Conservation (phyloP, 30 jellyfish, hydroid and myxozoan genomes). For the Turritopsis rubra region DNA sequence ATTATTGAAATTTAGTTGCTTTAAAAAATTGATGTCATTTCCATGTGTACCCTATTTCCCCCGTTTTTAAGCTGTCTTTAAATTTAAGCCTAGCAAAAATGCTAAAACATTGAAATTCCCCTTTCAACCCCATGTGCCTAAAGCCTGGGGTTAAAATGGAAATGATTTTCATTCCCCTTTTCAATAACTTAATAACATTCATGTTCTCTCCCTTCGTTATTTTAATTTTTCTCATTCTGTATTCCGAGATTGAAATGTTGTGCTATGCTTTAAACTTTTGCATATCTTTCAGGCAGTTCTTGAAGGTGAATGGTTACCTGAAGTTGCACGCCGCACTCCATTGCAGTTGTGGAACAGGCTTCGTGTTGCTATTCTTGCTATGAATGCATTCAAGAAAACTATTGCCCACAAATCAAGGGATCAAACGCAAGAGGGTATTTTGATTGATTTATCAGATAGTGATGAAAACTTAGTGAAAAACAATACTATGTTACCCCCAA, state of each 20-base stretch:
- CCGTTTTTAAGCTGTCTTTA: too few species aligned
- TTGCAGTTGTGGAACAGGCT: conserved; percentile 63
- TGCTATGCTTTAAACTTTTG: too few species aligned
- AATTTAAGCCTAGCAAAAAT: too few species aligned
- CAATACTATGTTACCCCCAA: neutral
- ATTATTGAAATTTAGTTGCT: neutral
- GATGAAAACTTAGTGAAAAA: conserved; percentile 24
- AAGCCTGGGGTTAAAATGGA: too few species aligned
- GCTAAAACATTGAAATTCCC: too few species aligned
- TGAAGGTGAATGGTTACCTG: conserved; percentile 88
- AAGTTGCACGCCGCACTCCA: conserved; percentile 39
- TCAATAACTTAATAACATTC: too few species aligned
- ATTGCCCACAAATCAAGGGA: conserved; percentile 12
- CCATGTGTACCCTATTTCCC: neutral
- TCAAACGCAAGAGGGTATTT: conserved; percentile 2
- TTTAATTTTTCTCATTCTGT: too few species aligned
- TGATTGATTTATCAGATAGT: conserved; percentile 25
- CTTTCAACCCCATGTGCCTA: too few species aligned
- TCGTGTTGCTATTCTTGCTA: conserved; percentile 49
- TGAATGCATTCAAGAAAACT: conserved; percentile 55
- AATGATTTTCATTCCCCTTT: too few species aligned
- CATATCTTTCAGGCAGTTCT: conserved; percentile 66
- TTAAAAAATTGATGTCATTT: neutral
- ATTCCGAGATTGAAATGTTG: too few species aligned
- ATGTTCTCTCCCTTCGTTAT: too few species aligned